These are phyloP conservation scores for Mesocentrotus franciscanus DNA, from an alignment of 53 echinoderm and acorn worm species.

Conservation along the genomic window DNA sequence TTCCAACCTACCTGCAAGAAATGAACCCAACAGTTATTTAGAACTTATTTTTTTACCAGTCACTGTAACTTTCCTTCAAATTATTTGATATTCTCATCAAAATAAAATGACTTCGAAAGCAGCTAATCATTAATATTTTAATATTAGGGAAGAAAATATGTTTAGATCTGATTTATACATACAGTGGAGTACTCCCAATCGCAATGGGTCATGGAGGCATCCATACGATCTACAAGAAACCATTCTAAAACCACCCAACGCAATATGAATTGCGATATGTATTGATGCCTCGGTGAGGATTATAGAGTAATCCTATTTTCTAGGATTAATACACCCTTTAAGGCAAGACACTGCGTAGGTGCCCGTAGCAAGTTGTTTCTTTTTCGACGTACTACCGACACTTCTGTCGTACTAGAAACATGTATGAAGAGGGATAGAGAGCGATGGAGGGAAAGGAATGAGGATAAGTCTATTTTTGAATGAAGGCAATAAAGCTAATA, in stretches of 20 bases:
- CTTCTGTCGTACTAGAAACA: not conserved
- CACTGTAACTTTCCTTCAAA: too few relatives aligned
- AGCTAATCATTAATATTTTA: too few relatives aligned
- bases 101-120: too few relatives aligned
- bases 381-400: not conserved
- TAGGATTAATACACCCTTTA: conserved; percentile 23
- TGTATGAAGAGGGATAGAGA: not conserved
- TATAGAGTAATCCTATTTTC: conserved; percentile 14
- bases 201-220: not conserved
- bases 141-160: too few relatives aligned
- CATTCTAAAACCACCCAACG: not conserved
- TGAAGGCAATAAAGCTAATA: conserved; percentile 19
- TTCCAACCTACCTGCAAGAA: too few relatives aligned
- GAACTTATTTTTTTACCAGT: too few relatives aligned
- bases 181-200: not conserved
- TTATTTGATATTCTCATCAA: too few relatives aligned
- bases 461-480: conserved; percentile 6
- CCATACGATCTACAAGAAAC: not conserved
- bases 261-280: conserved; percentile 23
- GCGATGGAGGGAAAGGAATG: not conserved
- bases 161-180: too few relatives aligned
- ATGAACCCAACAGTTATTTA: too few relatives aligned
- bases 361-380: conserved; percentile 35
- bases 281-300: not conserved
- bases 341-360: not conserved